Percentiles rank a stretch among this genome's conserved stretches.
Conservation (phyloP, 2,797 vertebrate species). For the Euthynnus affinis region DNA sequence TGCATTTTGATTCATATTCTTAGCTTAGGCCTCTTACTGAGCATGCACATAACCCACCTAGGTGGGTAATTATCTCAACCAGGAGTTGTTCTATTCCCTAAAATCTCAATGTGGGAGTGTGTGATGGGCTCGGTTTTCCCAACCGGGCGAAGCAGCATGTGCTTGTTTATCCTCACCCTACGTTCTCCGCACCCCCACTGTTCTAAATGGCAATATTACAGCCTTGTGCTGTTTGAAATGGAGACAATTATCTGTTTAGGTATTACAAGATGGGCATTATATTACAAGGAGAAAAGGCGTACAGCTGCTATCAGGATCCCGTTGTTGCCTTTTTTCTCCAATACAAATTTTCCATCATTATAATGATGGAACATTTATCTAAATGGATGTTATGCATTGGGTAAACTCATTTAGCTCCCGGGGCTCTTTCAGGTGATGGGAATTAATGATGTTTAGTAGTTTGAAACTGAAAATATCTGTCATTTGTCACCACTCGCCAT, state of each 20-base stretch:
- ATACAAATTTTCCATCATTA: slow-evolving; percentile 81
- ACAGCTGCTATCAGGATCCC: slow-evolving; percentile 74
- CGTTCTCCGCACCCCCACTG: slow-evolving; percentile 79
- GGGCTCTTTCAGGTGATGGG: slow-evolving; percentile 87
- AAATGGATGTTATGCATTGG: slow-evolving; percentile 86
- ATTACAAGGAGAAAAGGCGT: slow-evolving; percentile 74
- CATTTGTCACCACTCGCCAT: slow-evolving; percentile 85
- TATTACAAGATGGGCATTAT: slow-evolving; percentile 82
- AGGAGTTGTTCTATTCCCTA: slow-evolving; percentile 78
- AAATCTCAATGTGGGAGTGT: slow-evolving; percentile 81
- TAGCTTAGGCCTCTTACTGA: slow-evolving; percentile 70
- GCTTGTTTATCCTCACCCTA: slow-evolving; percentile 83
- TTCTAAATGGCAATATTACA: slow-evolving; percentile 84
- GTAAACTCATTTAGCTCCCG: slow-evolving; percentile 88
- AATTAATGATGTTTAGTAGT: slow-evolving; percentile 89
- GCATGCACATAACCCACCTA: slow-evolving; percentile 79
- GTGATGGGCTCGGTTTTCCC: slow-evolving; percentile 79
- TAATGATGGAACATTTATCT: slow-evolving; percentile 86
- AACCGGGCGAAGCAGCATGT: slow-evolving; percentile 73
- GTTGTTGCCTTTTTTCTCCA: slow-evolving; percentile 67
- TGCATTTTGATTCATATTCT: slow-evolving; percentile 79
- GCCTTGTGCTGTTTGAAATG: slow-evolving; percentile 83
- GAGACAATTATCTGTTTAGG: slow-evolving; percentile 88
- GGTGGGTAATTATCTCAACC: slow-evolving; percentile 84
- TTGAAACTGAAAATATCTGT: slow-evolving; percentile 87